Base-by-base conservation (phyloP, 2,113 vertebrate genomes). In the Notarius lentiginosus region DNA sequence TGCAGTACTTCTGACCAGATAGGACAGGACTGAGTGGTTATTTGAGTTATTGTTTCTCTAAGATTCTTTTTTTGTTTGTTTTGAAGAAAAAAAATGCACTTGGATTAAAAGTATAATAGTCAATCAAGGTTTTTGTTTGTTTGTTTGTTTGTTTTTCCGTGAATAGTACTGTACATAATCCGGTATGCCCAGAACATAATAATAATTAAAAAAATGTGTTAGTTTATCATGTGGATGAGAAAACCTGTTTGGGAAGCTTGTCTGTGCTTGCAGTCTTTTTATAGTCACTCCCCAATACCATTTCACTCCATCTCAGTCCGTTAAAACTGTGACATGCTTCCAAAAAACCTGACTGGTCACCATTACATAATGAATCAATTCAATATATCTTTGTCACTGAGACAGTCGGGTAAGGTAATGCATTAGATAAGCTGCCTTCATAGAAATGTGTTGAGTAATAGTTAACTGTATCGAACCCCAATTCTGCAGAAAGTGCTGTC, bases 201-300 rank as follows among this genome's bases (percentile, higher is more conserved):
- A 49, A 49, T 30, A 9, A 20, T 41, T 41, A 30, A 49, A 73
- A 4, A 73, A 24, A 7, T 18, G 5, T 41, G 14, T 73, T 73
- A 41, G 18, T 41, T 7, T 22, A 51, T 49, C 1, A 47, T 49
- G 75, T 55, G 49, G n/a, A 24, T 77, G 14, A 27, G 7, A 55
- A 77, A 77, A 77, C 75, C 75, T 77, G 75, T 55, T 77, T 55
- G 15, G 22, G 56, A 79, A 27, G n/a, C 41, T 49, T 49, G 72
- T 75, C 2, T 24, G 18, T 22, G 41, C 49, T 49, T 12, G 11
- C 30, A 49, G 72, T 49, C 7, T 70, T 47, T 72, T 41, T 77
- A 53, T 15, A 55, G 75, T 55, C 75, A 56, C 51, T 30, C 53
- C 53, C n/a, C 6, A 56, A 15, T 10, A 30, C n/a, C n/a, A 18